These are phyloP conservation scores for Carassius auratus DNA, from an alignment of 2,113 vertebrate genomes.

Conservation along the genomic window DNA sequence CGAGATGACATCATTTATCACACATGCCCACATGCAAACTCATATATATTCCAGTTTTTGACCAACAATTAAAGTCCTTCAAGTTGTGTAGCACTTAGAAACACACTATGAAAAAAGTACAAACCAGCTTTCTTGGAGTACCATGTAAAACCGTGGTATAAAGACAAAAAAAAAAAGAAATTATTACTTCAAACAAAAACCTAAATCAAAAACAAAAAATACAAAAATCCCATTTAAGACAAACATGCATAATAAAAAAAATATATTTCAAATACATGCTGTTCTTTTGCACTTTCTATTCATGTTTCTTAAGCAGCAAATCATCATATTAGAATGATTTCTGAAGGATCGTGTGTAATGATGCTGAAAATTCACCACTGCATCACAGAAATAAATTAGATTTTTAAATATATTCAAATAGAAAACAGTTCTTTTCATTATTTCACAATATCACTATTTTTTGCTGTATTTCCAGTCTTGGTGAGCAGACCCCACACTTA, in stretches of 20 bases:
- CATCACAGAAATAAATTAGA: background rate
- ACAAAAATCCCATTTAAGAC: no score
- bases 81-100: background rate
- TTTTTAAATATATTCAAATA: no score
- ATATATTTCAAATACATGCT: no score
- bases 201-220: no score
- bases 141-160: no score
- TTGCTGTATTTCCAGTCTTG: background rate
- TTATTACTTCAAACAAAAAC: background rate
- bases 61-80: background rate
- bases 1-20: constrained; percentile 15
- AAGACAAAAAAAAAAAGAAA: no score
- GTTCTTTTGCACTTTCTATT: no score
- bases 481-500: background rate
- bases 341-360: background rate
- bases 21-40: background rate
- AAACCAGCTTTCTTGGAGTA: no score
- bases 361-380: background rate
- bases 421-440: no score
- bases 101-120: background rate
- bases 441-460: no score
- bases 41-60: background rate
- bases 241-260: no score
- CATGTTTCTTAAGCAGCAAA: background rate
- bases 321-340: background rate